Evolutionary conservation across 2,113 vertebrate species (phyloP).

Genomic region (Microtus pennsylvanicus): DNA sequence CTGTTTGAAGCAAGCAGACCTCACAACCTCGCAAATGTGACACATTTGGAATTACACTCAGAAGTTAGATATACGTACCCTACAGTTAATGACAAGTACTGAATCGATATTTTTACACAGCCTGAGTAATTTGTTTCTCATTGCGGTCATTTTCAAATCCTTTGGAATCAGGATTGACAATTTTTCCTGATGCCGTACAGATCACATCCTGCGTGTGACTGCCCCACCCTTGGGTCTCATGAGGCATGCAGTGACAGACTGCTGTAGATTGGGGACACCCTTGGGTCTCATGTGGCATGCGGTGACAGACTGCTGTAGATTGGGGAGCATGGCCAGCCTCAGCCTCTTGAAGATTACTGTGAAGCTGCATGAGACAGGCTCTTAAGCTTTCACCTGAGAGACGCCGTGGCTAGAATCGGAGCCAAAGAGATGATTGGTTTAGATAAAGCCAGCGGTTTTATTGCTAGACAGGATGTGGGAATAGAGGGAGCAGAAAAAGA

Average conservation of each 20-base stretch:
- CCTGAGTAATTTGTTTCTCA: not conserved
- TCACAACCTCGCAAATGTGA: not conserved
- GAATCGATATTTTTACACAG: constrained; percentile 13
- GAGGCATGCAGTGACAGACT: not conserved
- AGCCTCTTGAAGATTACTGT: constrained; percentile 10
- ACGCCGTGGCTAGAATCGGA: not conserved
- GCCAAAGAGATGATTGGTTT: not conserved
- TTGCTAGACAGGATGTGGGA: not conserved
- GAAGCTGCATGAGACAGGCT: not conserved
- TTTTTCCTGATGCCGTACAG: not conserved
- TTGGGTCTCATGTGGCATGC: not conserved
- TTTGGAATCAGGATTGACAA: not conserved
- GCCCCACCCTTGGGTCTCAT: not conserved
- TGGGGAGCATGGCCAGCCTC: not conserved
- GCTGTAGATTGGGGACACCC: not conserved
- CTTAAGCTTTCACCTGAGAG: not conserved
- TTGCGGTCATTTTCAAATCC: constrained; percentile 21
- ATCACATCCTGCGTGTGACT: not conserved
- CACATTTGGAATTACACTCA: not conserved
- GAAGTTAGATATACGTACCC: not conserved
- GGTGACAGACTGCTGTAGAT: not conserved
- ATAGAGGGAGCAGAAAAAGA: not conserved
- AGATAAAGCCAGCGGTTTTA: not conserved
- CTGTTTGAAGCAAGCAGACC: not conserved
- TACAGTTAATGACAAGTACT: constrained; percentile 22